Conservation (phyloP, 2,113 vertebrate species). For the chimpanzee (Pan troglodytes) region DNA sequence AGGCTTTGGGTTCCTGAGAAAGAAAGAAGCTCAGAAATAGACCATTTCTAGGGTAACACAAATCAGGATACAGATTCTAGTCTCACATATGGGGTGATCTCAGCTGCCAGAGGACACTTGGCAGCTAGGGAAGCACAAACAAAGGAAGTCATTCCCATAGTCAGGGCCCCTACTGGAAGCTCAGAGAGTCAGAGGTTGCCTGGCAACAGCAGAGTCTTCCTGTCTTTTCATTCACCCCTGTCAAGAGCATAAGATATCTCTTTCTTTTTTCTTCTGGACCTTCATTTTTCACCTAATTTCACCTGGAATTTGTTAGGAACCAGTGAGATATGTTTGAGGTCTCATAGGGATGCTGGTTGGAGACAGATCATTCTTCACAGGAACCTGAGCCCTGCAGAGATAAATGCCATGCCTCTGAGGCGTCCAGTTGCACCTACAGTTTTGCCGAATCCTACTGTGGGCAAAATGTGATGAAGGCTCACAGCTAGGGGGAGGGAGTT, state of each 20-base stretch:
- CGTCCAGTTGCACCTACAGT: background rate
- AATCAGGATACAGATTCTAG: background rate
- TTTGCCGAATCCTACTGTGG: background rate
- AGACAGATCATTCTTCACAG: background rate
- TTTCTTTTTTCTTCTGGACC: background rate
- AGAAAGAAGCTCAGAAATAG: background rate
- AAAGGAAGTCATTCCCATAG: constrained; percentile 23
- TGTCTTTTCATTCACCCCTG: background rate
- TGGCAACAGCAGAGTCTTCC: constrained; percentile 39
- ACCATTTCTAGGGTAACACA: background rate
- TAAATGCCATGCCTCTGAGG: background rate
- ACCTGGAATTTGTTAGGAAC: background rate
- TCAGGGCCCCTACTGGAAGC: background rate
- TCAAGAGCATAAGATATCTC: background rate
- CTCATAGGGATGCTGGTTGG: background rate
- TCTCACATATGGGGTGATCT: background rate
- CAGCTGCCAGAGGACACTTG: background rate
- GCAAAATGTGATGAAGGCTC: background rate
- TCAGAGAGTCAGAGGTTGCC: constrained; percentile 20
- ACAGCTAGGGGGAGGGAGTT: background rate
- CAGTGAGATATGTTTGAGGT: background rate
- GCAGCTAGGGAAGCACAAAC: background rate
- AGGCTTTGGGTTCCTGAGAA: background rate
- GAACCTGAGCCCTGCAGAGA: background rate
- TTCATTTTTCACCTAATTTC: background rate